A percentile compares a stretch with the other conserved stretches of the same genome.
phyloP scores from a whole-genome alignment of 2,113 vertebrate species.

The Vidua chalybeata region DNA sequence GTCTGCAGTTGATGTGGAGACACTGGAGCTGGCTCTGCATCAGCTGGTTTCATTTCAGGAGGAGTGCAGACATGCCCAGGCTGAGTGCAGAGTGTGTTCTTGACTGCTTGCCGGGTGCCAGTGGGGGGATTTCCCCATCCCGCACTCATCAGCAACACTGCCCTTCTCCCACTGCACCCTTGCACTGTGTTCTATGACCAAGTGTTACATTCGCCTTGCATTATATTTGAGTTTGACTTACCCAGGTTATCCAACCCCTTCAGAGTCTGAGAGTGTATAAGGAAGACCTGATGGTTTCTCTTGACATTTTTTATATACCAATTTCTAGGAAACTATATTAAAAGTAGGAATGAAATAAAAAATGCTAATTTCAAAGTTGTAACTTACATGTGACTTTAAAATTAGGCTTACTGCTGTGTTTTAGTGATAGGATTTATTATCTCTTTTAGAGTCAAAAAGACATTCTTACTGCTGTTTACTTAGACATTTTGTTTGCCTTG shows the following conservation, averaged over 20 bases:
- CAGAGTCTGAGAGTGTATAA: not conserved
- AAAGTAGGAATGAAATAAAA: slow-evolving; percentile 2
- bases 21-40: not conserved
- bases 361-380: slow-evolving; percentile 17
- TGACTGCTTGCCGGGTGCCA: not conserved
- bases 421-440: slow-evolving; percentile 37
- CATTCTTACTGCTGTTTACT: not conserved
- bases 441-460: slow-evolving; percentile 13
- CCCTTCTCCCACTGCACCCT: not conserved
- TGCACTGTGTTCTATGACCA: not conserved
- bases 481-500: not conserved
- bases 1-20: fast-evolving
- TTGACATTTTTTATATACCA: not conserved
- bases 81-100: not conserved
- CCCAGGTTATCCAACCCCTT: not conserved
- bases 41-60: not conserved
- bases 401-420: slow-evolving; percentile 25
- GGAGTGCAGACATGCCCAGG: not conserved
- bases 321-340: not conserved
- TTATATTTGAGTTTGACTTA: not conserved
- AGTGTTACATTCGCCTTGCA: not conserved
- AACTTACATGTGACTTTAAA: not conserved
- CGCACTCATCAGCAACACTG: not conserved
- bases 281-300: not conserved
- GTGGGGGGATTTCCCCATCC: not conserved